Percentiles rank a stretch among this genome's conserved stretches.
Evolutionary conservation across 2,888 invertebrate species (phyloP).

Genomic region (Desoria tigrina): DNA sequence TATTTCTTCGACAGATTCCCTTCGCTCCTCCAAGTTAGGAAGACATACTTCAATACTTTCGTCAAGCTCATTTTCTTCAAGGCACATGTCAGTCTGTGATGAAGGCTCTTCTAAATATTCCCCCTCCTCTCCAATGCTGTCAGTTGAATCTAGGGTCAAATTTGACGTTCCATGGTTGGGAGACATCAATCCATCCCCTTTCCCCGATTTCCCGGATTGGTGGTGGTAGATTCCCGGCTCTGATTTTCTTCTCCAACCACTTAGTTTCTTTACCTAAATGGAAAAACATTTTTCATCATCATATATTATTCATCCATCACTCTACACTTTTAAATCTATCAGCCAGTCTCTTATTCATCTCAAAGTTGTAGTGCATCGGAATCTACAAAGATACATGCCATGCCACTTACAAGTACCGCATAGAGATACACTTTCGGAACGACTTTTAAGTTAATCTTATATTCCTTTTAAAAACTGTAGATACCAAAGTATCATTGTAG

Average conservation of each 20-base stretch:
- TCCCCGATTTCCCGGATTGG: conserved; percentile 37
- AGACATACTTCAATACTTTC: conserved; percentile 39
- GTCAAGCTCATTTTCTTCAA: conserved; percentile 43
- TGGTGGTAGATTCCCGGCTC: conserved; percentile 52
- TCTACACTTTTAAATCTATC: background rate
- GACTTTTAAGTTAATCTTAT: too few relatives aligned
- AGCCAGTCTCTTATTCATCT: background rate
- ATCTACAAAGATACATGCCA: conserved; percentile 8
- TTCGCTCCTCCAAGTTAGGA: conserved; percentile 42
- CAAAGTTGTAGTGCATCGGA: too few relatives aligned
- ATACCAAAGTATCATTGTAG: too few relatives aligned
- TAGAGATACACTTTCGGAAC: too few relatives aligned
- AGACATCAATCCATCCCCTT: conserved; percentile 40
- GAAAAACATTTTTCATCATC: conserved; percentile 10
- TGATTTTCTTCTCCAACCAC: conserved; percentile 53
- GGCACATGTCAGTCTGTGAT: conserved; percentile 48
- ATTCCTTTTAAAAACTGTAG: too few relatives aligned
- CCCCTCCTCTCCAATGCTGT: conserved; percentile 49
- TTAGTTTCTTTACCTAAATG: conserved; percentile 53
- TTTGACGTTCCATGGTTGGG: conserved; percentile 46
- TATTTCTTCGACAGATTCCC: conserved; percentile 65
- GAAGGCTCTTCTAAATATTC: conserved; percentile 46
- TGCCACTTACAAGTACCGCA: too few relatives aligned
- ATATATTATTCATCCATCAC: conserved; percentile 26
- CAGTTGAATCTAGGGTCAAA: conserved; percentile 52